phyloP scores from a whole-genome alignment of 1,140 invertebrate genomes.

The Octopus bimaculoides region DNA sequence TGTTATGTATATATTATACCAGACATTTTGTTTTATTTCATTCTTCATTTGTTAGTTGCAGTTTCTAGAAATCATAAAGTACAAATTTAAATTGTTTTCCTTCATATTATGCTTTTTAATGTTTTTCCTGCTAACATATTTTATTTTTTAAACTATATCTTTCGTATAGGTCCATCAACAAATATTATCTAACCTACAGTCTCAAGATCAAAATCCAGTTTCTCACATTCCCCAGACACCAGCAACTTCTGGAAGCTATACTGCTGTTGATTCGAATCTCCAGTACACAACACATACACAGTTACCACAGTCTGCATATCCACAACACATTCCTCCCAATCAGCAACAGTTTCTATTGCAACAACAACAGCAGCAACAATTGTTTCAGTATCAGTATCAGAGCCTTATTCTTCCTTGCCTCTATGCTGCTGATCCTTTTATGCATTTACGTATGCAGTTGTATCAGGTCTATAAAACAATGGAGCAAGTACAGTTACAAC shows the following conservation, averaged over 20 bases:
- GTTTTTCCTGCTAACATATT: neutral
- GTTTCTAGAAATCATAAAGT: too few relatives aligned
- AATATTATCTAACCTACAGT: neutral
- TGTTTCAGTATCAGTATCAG: conserved; percentile 2
- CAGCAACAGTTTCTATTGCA: conserved; percentile 14
- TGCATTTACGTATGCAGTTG: conserved; percentile 16
- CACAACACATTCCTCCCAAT: conserved; percentile 7
- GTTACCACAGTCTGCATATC: neutral
- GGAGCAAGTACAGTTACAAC: conserved; percentile 16
- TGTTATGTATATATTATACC: too few relatives aligned
- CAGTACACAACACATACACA: neutral
- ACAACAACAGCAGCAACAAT: conserved; percentile 17
- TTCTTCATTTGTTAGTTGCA: too few relatives aligned
- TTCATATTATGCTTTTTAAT: neutral
- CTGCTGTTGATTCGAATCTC: conserved; percentile 6
- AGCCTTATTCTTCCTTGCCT: conserved; percentile 18
- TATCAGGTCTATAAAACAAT: conserved; percentile 10
- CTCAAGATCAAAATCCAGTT: neutral
- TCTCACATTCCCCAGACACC: conserved; percentile 9
- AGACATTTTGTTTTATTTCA: too few relatives aligned
- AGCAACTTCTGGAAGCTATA: conserved; percentile 24
- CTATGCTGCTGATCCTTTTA: conserved; percentile 16
- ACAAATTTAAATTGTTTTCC: too few relatives aligned
- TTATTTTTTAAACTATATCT: neutral
- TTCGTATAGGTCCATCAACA: neutral